A percentile compares a stretch with the other conserved stretches of the same genome.
phyloP scores from a whole-genome alignment of 2,888 invertebrate species.

The Automeris io region DNA sequence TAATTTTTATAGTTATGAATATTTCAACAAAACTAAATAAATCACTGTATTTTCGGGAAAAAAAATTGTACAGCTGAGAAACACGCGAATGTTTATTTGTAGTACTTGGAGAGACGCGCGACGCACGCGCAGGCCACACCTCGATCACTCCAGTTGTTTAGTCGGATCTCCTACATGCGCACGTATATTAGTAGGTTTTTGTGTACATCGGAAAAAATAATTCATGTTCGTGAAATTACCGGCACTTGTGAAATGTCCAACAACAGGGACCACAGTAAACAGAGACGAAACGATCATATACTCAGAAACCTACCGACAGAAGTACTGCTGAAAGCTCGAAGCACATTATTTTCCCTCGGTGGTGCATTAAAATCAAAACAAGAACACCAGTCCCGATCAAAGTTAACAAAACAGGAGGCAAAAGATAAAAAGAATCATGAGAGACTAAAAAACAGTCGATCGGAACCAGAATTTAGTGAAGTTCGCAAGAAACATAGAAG shows the following conservation, averaged over 20 bases:
- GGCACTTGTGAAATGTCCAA: slow-evolving; percentile 49
- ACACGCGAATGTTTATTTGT: slow-evolving; percentile 66
- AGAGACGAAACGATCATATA: slow-evolving; percentile 53
- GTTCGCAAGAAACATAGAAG: slow-evolving; percentile 54
- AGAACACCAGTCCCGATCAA: slow-evolving; percentile 38
- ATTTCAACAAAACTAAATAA: too few species aligned
- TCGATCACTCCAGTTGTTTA: slow-evolving; percentile 57
- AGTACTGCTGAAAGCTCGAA: slow-evolving; percentile 63
- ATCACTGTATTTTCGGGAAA: neutral
- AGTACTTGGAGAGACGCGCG: slow-evolving; percentile 53
- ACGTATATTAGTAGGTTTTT: slow-evolving; percentile 29
- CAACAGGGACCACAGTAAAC: slow-evolving; percentile 56
- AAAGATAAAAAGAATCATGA: slow-evolving; percentile 64
- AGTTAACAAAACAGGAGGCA: slow-evolving; percentile 55
- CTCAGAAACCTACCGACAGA: slow-evolving; percentile 66
- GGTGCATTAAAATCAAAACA: slow-evolving; percentile 66
- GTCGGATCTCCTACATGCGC: slow-evolving; percentile 43
- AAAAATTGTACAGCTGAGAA: slow-evolving; percentile 24
- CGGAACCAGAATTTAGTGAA: slow-evolving; percentile 62
- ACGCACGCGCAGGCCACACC: slow-evolving; percentile 58
- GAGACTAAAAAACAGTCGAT: slow-evolving; percentile 51
- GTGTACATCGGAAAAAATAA: slow-evolving; percentile 9
- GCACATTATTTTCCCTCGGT: slow-evolving; percentile 60
- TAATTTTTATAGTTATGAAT: too few species aligned
- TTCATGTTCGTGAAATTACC: slow-evolving; percentile 24